Percentiles rank a stretch among this genome's conserved stretches.
Evolutionary conservation across 2,888 invertebrate genomes (phyloP).

Genomic region (Coecobrya sp.): DNA sequence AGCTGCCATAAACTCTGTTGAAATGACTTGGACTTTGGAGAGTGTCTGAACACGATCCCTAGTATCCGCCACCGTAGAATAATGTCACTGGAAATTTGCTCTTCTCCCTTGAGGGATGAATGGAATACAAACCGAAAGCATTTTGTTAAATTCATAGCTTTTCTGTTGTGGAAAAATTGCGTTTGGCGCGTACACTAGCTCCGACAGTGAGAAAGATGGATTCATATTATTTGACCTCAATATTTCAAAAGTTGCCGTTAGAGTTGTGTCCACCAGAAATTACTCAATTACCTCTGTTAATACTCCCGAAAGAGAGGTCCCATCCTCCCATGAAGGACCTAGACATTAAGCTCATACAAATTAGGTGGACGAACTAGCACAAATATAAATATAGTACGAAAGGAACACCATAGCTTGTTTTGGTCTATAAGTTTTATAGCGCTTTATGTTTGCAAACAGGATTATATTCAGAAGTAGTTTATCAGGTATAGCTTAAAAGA

Average conservation of each 20-base stretch:
- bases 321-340: too few species aligned
- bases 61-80: not conserved
- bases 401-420: too few species aligned
- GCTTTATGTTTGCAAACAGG: too few species aligned
- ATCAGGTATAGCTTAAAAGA: too few species aligned
- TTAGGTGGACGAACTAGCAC: too few species aligned
- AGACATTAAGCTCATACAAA: too few species aligned
- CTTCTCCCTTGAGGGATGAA: constrained; percentile 37
- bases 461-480: too few species aligned
- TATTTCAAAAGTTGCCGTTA: not conserved
- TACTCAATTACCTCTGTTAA: too few species aligned
- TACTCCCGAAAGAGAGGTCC: too few species aligned
- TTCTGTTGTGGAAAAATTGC: not conserved
- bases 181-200: not conserved
- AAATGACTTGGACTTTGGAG: constrained; percentile 61
- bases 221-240: not conserved
- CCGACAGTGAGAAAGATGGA: not conserved
- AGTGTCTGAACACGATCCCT: constrained; percentile 47
- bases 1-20: constrained; percentile 54
- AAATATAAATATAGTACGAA: too few species aligned
- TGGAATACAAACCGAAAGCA: constrained; percentile 24
- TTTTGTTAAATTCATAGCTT: not conserved
- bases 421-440: too few species aligned
- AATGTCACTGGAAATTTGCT: constrained; percentile 35
- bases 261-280: too few species aligned